Base-by-base conservation (phyloP, 1,140 invertebrate species). In the Drosophila lacertosa region DNA sequence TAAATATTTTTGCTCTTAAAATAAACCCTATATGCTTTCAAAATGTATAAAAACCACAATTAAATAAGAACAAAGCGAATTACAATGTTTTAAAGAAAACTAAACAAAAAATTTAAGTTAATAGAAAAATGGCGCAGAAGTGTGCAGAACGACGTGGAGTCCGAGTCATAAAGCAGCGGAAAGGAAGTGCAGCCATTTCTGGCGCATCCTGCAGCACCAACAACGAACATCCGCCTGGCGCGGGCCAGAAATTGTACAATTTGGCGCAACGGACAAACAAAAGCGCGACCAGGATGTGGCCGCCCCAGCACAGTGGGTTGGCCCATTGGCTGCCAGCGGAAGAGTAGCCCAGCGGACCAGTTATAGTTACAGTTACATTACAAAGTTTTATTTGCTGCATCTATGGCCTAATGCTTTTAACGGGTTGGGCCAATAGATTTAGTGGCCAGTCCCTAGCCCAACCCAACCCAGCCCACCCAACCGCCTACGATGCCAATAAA, bases 151-250 rank as follows among this genome's bases (percentile, higher is more conserved):
- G 16, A 7, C n/a, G 44, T 29, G 10, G 18, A 42, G 13, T 15
- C 57, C 50, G 42, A 54, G 33, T 33, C 69, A 60, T 69, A 65
- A 66, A 70, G 69, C 57, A 64, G 51, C 18, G 51, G 50, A 64
- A 67, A 86, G 80, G 80, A 84, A 77, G 80, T 80, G 77, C 63
- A 77, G 64, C 77, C 80, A 84, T 84, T 84, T 84, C 68, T 77
- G 40, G 82, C 73, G 81, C 82, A 84, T 84, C 80, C 80, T 84
- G 73, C 60, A 40, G 58, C 47, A 40, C 26, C 63, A 63, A 60
- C 70, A 54, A 60, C 71, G 59, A 55, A 45, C 74, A 66, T 74
- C 75, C 60, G 68, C 53, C 16, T 9, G 26, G 35, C 59, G 39
- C 18, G 39, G 66, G 66, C 67, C 81, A 75, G 80, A 75, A 84